phyloP scores from a whole-genome alignment of 2,113 vertebrate genomes.

The Eulemur macaco region DNA sequence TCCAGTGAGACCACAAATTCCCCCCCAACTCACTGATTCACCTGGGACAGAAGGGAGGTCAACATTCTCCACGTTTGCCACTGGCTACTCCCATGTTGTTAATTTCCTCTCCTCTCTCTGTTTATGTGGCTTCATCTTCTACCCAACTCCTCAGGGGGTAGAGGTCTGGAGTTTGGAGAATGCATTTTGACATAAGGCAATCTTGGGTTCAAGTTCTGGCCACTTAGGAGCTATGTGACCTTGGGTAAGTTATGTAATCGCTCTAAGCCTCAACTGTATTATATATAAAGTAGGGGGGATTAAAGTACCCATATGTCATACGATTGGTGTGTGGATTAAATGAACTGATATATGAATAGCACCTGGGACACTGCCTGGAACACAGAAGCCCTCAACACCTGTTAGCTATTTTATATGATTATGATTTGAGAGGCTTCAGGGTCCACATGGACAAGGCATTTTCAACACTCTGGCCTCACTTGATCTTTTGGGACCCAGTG shows the following conservation, averaged over 20 bases:
- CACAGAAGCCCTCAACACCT: background rate
- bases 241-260: background rate
- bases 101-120: background rate
- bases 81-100: fast-evolving
- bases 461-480: background rate
- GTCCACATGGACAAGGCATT: background rate
- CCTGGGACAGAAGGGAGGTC: background rate
- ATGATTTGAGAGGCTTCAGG: background rate
- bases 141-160: background rate
- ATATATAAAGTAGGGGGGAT: background rate
- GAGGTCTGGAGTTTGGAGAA: background rate
- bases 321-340: background rate
- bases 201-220: background rate
- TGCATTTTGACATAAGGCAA: background rate
- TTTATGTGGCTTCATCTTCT: background rate
- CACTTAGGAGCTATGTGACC: background rate
- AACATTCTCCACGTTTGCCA: background rate
- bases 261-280: background rate
- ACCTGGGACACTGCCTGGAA: background rate
- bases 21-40: background rate
- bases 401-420: background rate
- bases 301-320: background rate
- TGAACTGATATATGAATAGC: background rate
- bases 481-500: background rate
- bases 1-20: background rate